Evolutionary conservation across 2,797 vertebrate genomes (phyloP).

Genomic region (Semotilus atromaculatus): DNA sequence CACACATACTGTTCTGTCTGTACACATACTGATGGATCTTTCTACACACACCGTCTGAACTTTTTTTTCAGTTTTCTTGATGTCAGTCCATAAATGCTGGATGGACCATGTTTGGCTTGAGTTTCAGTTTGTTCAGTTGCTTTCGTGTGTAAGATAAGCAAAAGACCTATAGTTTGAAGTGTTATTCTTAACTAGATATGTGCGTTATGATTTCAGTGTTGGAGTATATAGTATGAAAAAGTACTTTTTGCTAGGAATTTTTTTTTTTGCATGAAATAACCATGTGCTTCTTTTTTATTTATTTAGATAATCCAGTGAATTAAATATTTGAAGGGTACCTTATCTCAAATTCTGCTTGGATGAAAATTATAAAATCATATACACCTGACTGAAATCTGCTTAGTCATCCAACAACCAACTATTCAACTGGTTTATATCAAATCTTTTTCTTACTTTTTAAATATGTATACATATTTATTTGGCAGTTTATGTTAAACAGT

Average conservation of each 20-base stretch:
- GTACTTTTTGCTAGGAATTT: no score
- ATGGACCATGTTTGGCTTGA: not conserved
- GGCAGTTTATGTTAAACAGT: not conserved
- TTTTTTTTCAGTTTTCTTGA: not conserved
- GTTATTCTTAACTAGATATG: not conserved
- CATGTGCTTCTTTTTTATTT: not conserved
- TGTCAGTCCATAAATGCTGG: not conserved
- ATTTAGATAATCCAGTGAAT: not conserved
- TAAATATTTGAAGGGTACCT: not conserved
- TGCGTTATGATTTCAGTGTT: not conserved
- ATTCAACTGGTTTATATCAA: not conserved
- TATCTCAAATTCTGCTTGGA: not conserved
- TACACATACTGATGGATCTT: not conserved
- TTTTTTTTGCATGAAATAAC: not conserved
- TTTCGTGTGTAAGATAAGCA: not conserved
- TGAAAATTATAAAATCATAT: not conserved
- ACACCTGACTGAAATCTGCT: not conserved
- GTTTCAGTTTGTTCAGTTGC: not conserved
- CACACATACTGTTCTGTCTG: constrained; percentile 5
- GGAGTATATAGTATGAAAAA: not conserved
- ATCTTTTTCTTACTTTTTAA: not conserved
- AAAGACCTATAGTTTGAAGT: not conserved
- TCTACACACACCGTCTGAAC: not conserved
- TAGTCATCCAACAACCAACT: not conserved
- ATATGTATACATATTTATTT: not conserved